Conservation (phyloP, 2,888 invertebrate genomes). For the Nephrotoma flavescens region DNA sequence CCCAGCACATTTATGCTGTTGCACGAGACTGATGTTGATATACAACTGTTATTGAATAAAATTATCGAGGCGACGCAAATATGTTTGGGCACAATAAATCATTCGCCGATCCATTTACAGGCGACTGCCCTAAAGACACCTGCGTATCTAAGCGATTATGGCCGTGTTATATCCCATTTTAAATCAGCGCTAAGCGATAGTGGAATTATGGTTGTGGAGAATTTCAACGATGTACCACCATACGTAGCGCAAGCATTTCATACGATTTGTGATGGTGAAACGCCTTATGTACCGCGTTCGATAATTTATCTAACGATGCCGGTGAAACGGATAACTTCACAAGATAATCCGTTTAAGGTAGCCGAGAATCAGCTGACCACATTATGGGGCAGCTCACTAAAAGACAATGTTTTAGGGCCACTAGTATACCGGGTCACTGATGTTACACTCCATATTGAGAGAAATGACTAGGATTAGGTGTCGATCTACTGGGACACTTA, state of each 20-base stretch:
- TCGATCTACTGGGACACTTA: neutral
- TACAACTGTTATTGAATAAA: slow-evolving; percentile 22
- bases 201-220: slow-evolving; percentile 6
- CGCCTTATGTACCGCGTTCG: slow-evolving; percentile 25
- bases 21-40: slow-evolving; percentile 20
- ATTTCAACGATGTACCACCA: slow-evolving; percentile 3
- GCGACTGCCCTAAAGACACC: neutral
- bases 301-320: slow-evolving; percentile 22
- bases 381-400: slow-evolving; percentile 26
- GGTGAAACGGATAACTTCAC: neutral
- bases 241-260: slow-evolving; percentile 31
- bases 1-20: slow-evolving; percentile 31
- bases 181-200: neutral
- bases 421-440: slow-evolving; percentile 34
- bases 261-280: slow-evolving; percentile 33
- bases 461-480: neutral
- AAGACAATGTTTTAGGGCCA: slow-evolving; percentile 30
- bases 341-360: slow-evolving; percentile 15
- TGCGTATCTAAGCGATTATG: slow-evolving; percentile 6
- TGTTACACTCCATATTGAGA: neutral
- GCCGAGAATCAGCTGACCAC: slow-evolving; percentile 25
- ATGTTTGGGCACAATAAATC: slow-evolving; percentile 11
- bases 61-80: slow-evolving; percentile 23
- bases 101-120: neutral
- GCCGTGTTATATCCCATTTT: slow-evolving; percentile 3